Evolutionary conservation across 2,888 invertebrate genomes (phyloP), one percentile per base, ranked within the genome.

Genomic region (Tromatobia lineatoria): DNA sequence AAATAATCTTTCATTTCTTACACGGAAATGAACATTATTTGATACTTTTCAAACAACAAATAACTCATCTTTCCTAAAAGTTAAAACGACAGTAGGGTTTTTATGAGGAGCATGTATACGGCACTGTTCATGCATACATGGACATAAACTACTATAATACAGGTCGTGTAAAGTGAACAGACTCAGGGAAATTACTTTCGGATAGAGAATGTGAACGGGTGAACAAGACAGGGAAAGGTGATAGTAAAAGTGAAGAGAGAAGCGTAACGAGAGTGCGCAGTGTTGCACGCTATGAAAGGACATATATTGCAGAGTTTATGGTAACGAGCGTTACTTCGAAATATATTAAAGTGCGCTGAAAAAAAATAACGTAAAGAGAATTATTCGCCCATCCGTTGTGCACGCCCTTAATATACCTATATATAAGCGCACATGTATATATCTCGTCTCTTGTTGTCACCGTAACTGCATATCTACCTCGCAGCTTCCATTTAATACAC

Each of bases 281-380:
- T 15, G 25, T 11, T 57, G 57, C 57, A 70, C 34, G 47, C 23
- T 25, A 64, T 38, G 38, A 66, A 66, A 25, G 66, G 23, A 76
- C 25, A 52, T 42, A 76, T 52, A 76, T 66, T 76, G 50, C 34
- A 23, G 38, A 66, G 52, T 66, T 66, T 76, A 66, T 66, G 42
- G 45, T 66, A 76, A 76, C 64, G 38, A 76, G 50, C 54, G 23
- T 54, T 71, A 71, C 71, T 57, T 71, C 18, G 38, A 45, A 57
- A 71, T 57, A 57, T 38, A 71, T 71, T 71, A 71, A 57, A 71
- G 71, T 57, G 71, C 57, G 45, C 57, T 71, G n/a, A 57, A 71
- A 70, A n/a, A 29, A 57, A 50, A 69, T 45, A 25, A 59, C 57
- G 45, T 25, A 47, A 73, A 29, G 45, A 45, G 73, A 73, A 73